Evolutionary conservation across 2,113 vertebrate species (phyloP), one percentile per base, ranked within the genome.

Genomic region (Sakesphorus luctuosus): DNA sequence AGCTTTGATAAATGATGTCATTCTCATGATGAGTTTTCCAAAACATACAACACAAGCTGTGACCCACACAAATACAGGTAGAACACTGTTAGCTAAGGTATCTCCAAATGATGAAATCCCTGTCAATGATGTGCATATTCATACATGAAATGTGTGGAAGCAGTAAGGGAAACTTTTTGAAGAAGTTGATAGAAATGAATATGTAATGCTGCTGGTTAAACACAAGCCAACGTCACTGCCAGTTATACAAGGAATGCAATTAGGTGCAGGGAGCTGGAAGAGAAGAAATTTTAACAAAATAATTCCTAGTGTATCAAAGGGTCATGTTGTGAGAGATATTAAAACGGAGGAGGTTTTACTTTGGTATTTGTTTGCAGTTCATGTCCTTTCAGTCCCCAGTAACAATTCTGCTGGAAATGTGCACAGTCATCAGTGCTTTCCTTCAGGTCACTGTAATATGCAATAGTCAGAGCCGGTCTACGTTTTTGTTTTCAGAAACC

Each of bases 81-180:
- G 98, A 87, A 99, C 97, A n/a, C 94, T 84, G 96, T 98, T 98
- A 65, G 98, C 98, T 95, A 98, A 96, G 80, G 99, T 97, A 96
- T 99, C 98, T 96, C 99, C 98, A 87, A 98, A 98, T 63, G 98
- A 98, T 50, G 98, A 99, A 96, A 99, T 98, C 33, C 98, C 98
- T 40, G 98, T 98, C 97, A 98, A 98, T 90, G 98, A 98, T 92
- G 98, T 98, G 93, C 98, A 98, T 87, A 98, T 98, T 93, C 97
- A 94, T 62, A 99, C 97, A 23, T 98, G 98, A 52, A 98, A 98
- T 31, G 97, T 98, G 56, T 98, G 99, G 46, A 98, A 98, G 94
- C 98, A 98, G 83, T 98, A 99, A n/a, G 71, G 98, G 98, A 97
- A 99, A 98, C 84, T 96, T 98, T 97, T 97, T 98, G 93, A 99